A percentile compares a stretch with the other conserved stretches of the same genome.
Conservation (phyloP, 1,140 invertebrate genomes). For the Euwallacea fornicatus region DNA sequence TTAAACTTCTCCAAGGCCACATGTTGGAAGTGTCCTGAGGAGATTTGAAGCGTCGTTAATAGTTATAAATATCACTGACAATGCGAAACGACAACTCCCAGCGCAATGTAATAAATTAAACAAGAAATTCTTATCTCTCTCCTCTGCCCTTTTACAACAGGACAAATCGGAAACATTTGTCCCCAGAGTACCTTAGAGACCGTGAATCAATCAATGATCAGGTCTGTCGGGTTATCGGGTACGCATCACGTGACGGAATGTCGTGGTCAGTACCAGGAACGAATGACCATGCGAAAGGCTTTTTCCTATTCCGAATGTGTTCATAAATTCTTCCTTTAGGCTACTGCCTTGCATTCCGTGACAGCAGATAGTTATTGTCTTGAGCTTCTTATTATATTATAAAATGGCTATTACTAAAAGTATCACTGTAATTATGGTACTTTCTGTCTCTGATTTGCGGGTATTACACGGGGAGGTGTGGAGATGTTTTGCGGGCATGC, state of each 20-base stretch:
- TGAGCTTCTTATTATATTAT: constrained; percentile 23
- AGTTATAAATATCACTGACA: no score
- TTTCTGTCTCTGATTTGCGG: constrained; percentile 1
- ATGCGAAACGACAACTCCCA: constrained; percentile 4
- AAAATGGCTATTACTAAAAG: constrained; percentile 13
- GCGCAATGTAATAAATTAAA: constrained; percentile 14
- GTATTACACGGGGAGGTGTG: no score
- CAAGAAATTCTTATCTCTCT: constrained; percentile 7
- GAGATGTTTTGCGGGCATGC: no score
- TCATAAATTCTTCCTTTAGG: constrained; percentile 34
- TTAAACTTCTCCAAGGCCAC: no score
- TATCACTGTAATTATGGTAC: constrained; percentile 22
- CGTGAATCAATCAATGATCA: constrained; percentile 39
- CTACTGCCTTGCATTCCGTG: constrained; percentile 33
- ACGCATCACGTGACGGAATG: constrained; percentile 41
- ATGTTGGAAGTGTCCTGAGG: no score
- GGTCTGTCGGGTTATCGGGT: constrained; percentile 40
- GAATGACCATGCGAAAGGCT: constrained; percentile 38
- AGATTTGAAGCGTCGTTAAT: no score
- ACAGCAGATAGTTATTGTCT: constrained; percentile 26
- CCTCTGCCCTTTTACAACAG: constrained; percentile 16
- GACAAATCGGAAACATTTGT: constrained; percentile 26
- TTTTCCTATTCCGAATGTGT: constrained; percentile 36
- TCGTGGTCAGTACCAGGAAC: constrained; percentile 40
- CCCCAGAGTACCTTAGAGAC: constrained; percentile 8